Evolutionary conservation across 2,113 vertebrate species (phyloP), one percentile per base, ranked within the genome.

Genomic region (Saguinus midas): DNA sequence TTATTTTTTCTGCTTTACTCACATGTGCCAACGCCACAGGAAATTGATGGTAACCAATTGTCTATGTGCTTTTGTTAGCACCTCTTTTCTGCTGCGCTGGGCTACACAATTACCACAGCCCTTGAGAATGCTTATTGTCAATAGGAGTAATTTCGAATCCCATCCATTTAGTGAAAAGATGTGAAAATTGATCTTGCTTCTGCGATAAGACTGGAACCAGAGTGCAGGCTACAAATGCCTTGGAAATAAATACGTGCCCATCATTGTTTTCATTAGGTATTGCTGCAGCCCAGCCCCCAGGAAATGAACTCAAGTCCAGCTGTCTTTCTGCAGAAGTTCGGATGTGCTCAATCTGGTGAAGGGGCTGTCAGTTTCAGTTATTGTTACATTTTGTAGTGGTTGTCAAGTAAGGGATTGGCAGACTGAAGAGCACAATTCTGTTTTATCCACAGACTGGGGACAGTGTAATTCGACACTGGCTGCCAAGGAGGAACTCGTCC

Each of bases 401-500:
- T 97, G 94, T 97, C 94, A 96, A 84, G 93, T 88, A 95, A 96
- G 87, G 93, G 70, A 40, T 78, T 97, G 97, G 76, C 96, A 91
- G 61, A 13, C 84, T 1, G 12, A 93, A 96, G 96, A 97, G 73
- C 91, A 68, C 64, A 55, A 75, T 97, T 98, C 96, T 83, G 40
- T 92, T 89, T 98, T 96, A 96, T 55, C 95, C 93, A 2, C 45
- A 64, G 93, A 72, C 73, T 50, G 57, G 87, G 94, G 91, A 96
- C 83, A 78, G 52, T 20, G 35, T 20, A 95, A 97, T 81, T 87
- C 87, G 93, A 88, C 87, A 88, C 93, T 95, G 72, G 17, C 82
- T 93, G 94, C 95, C 96, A 93, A 83, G 0, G 17, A 97, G 88
- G 85, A 87, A 81, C 94, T 81, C 0, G 17, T 45, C 29, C 76